Evolutionary conservation across 2,888 invertebrate genomes (phyloP).

Genomic region (Byasa hedistus): DNA sequence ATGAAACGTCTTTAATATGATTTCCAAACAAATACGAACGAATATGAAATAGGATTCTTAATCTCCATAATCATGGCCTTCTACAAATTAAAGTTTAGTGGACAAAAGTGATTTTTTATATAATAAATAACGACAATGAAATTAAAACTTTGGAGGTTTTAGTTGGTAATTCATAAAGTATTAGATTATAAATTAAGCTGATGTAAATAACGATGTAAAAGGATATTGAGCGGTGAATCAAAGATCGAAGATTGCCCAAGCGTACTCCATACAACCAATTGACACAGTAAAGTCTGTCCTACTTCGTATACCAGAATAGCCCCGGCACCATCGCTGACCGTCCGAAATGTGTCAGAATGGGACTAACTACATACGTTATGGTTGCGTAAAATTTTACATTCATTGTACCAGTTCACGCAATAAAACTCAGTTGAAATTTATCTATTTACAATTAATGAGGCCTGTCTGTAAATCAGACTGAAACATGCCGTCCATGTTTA

Average conservation of each 20-base stretch:
- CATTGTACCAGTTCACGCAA: slow-evolving; percentile 10
- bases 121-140: too few species aligned
- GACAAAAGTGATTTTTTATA: too few species aligned
- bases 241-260: slow-evolving; percentile 32
- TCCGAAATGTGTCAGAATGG: slow-evolving; percentile 29
- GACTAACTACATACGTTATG: slow-evolving; percentile 32
- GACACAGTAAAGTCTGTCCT: slow-evolving; percentile 37
- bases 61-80: too few species aligned
- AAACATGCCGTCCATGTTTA: too few species aligned
- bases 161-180: too few species aligned
- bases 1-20: too few species aligned
- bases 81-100: too few species aligned
- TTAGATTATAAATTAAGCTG: not conserved
- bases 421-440: slow-evolving; percentile 9
- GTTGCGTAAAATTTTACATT: slow-evolving; percentile 20
- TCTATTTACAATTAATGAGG: slow-evolving; percentile 10
- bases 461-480: not conserved
- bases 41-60: too few species aligned
- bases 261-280: slow-evolving; percentile 33
- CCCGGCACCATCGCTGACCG: slow-evolving; percentile 22
- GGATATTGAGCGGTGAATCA: slow-evolving; percentile 12
- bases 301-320: slow-evolving; percentile 39
- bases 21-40: too few species aligned
- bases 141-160: too few species aligned
- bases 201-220: not conserved